Evolutionary conservation across 2,797 vertebrate species (phyloP).

Genomic region (Syngnathus acus): DNA sequence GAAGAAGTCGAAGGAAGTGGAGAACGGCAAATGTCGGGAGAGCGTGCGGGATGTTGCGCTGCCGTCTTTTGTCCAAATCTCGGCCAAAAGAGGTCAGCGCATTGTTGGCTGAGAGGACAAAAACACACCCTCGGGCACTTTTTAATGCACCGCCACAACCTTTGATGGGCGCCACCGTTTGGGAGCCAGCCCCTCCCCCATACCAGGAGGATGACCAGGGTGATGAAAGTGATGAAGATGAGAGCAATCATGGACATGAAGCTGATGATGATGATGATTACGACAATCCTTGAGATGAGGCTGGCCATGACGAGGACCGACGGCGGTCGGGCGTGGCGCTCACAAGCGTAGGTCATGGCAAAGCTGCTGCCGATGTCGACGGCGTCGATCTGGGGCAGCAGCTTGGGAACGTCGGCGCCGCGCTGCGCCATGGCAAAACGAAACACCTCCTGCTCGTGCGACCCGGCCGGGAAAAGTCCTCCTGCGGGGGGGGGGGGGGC

Average conservation of each 20-base stretch:
- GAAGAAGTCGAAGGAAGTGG: not conserved
- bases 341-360: constrained; percentile 97
- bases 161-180: constrained; percentile 20
- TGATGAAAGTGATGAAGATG: not conserved
- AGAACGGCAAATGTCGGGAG: not conserved
- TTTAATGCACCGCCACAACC: constrained; percentile 29
- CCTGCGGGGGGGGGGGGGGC: constrained; percentile 60
- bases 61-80: not conserved
- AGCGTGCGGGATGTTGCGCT: not conserved
- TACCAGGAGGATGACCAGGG: constrained; percentile 7
- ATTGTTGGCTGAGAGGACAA: constrained; percentile 22
- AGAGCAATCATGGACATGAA: not conserved
- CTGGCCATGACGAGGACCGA: not conserved
- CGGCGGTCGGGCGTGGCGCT: not conserved
- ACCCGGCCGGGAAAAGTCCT: constrained; percentile 92
- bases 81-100: constrained; percentile 34
- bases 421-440: constrained; percentile 80
- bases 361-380: constrained; percentile 97
- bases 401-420: constrained; percentile 79
- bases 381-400: constrained; percentile 96
- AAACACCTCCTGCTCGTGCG: constrained; percentile 96
- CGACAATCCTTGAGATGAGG: not conserved
- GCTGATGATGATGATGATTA: no score
- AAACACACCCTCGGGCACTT: constrained; percentile 29
- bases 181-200: constrained; percentile 6